Evolutionary conservation across 2,888 invertebrate genomes (phyloP), one percentile per base, ranked within the genome.

Genomic region (Cinara cedri): DNA sequence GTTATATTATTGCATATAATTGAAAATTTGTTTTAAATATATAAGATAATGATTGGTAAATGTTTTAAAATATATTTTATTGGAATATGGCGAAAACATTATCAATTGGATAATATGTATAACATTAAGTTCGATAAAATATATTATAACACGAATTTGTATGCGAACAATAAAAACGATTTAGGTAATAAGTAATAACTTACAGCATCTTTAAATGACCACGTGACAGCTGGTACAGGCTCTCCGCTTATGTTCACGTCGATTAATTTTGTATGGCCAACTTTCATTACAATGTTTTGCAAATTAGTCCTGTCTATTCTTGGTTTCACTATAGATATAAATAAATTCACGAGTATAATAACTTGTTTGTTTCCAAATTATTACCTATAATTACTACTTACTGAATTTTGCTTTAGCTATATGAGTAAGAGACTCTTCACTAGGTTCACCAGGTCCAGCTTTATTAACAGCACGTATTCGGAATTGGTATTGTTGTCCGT

Each of bases 401-500:
- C 94, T 88, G 90, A 91, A 95, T 86, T 95, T 88, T 34, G 96
- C 88, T 85, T 96, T 96, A 83, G 95, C 95, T 4, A 93, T 93
- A 84, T 96, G 96, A 88, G 94, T 94, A 87, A 94, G 93, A 72
- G 95, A 95, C 85, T 94, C 93, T 86, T 96, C 96, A 34, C 94
- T 94, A 0, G 96, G 94, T 84, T 95, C 95, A 0, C 96, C 96
- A 60, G 91, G 91, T 1, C 99, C 98, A 65, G 97, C 97, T 87
- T 96, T 95, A 87, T 99, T 99, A 16, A 97, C 87, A 24, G 98
- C 98, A n/a, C 94, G 89, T 1, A 97, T 90, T 51, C 96, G 89
- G 89, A 97, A 98, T 86, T 97, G 96, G 86, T 98, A 98, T 85
- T 96, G 96, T 86, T 95, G 95, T 24, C 96, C 96, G 87, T 96